phyloP scores from a whole-genome alignment of 2,888 invertebrate genomes.

The Scotopteryx bipunctaria region DNA sequence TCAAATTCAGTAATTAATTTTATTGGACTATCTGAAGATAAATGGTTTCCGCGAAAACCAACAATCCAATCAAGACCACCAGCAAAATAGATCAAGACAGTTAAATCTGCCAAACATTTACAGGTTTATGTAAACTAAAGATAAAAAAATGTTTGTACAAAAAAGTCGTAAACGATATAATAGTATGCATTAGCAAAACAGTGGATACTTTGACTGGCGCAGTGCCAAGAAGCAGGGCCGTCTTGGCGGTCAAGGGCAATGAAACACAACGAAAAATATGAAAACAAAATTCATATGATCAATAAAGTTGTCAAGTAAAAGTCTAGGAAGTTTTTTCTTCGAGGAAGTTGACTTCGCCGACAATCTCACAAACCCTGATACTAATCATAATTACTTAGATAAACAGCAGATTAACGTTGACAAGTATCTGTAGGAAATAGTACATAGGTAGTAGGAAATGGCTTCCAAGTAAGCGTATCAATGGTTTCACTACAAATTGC shows the following conservation, averaged over 20 bases:
- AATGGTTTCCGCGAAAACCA: slow-evolving; percentile 10
- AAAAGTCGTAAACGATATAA: slow-evolving; percentile 20
- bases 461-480: slow-evolving; percentile 43
- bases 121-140: slow-evolving; percentile 22
- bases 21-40: background rate
- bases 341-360: slow-evolving; percentile 3
- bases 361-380: slow-evolving; percentile 11
- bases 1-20: background rate
- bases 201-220: slow-evolving; percentile 28
- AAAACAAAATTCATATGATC: background rate
- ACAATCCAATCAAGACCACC: slow-evolving; percentile 7
- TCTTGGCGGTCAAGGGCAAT: slow-evolving; percentile 39
- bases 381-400: slow-evolving; percentile 21
- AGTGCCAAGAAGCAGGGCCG: slow-evolving; percentile 33
- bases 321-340: no score
- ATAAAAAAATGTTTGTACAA: slow-evolving; percentile 28
- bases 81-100: slow-evolving; percentile 26
- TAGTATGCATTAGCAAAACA: slow-evolving; percentile 23
- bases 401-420: slow-evolving; percentile 24
- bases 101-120: slow-evolving; percentile 34
- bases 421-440: slow-evolving; percentile 39
- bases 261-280: slow-evolving; percentile 12
- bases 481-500: slow-evolving; percentile 35
- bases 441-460: no score
- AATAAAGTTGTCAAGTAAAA: background rate